Evolutionary conservation across 1,140 invertebrate species (phyloP).

Genomic region (Euschistus heros): DNA sequence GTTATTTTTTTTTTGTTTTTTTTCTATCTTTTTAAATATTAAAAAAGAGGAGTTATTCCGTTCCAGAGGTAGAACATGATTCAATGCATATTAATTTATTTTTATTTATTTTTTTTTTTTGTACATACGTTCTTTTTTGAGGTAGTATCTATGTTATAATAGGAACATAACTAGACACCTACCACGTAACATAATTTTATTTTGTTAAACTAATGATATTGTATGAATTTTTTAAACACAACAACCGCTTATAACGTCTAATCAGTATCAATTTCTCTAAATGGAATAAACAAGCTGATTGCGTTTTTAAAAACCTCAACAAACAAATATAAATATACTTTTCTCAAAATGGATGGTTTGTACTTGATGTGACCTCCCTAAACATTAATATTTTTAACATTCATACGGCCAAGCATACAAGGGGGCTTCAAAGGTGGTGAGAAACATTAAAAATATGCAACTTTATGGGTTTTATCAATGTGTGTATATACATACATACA

Average conservation of each 20-base stretch:
- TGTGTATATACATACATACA: no score
- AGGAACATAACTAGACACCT: slow-evolving; percentile 15
- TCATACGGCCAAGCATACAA: slow-evolving; percentile 19
- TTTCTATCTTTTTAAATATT: neutral
- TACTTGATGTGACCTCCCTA: slow-evolving; percentile 25
- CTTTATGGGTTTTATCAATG: no score
- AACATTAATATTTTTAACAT: slow-evolving; percentile 11
- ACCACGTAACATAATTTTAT: slow-evolving; percentile 3
- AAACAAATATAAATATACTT: slow-evolving; percentile 19
- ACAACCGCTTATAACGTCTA: slow-evolving; percentile 12
- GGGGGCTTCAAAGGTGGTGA: slow-evolving; percentile 15
- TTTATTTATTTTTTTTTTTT: neutral
- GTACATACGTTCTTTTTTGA: slow-evolving; percentile 6
- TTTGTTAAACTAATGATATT: slow-evolving; percentile 10
- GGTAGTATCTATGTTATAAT: slow-evolving; percentile 15
- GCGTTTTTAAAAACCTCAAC: slow-evolving; percentile 23
- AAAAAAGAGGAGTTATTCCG: neutral
- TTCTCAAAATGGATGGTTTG: slow-evolving; percentile 23
- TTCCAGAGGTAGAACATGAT: slow-evolving; percentile 10
- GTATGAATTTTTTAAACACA: slow-evolving; percentile 15
- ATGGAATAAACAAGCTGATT: slow-evolving; percentile 23
- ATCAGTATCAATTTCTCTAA: slow-evolving; percentile 16
- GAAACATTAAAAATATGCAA: slow-evolving; percentile 8
- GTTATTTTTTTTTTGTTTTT: neutral
- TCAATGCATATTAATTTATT: neutral